phyloP scores from a whole-genome alignment of 2,888 invertebrate species.

The Adineta ricciae region DNA sequence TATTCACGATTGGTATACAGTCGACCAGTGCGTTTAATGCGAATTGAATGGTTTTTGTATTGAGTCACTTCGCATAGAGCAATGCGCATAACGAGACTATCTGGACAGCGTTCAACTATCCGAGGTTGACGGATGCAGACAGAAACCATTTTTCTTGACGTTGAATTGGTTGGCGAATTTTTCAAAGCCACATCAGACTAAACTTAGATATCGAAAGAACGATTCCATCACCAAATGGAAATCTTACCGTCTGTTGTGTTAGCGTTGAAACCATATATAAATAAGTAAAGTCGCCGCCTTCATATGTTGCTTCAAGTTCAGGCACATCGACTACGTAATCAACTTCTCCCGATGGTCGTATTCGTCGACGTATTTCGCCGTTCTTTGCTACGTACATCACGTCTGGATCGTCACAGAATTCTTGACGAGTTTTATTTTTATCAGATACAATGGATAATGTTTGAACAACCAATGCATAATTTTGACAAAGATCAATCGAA shows the following conservation, averaged over 20 bases:
- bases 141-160: constrained; percentile 4
- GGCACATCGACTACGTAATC: neutral
- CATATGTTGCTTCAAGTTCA: neutral
- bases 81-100: neutral
- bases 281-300: neutral
- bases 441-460: neutral
- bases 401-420: neutral
- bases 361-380: neutral
- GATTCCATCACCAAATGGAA: neutral
- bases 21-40: neutral
- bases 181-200: neutral
- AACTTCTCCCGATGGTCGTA: neutral
- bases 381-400: neutral
- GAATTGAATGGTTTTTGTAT: neutral
- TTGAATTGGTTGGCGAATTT: neutral
- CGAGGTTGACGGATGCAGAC: constrained; percentile 29
- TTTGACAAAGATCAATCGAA: neutral
- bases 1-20: constrained; percentile 32
- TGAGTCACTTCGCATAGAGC: neutral
- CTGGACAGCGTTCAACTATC: neutral
- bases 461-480: neutral
- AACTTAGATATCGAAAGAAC: too few relatives aligned
- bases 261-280: neutral
- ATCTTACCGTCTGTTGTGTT: neutral
- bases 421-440: neutral